Percentiles rank a stretch among this genome's conserved stretches.
These are phyloP conservation scores for Luperina nickerlii DNA, from an alignment of 2,888 invertebrate species.

Conservation along the genomic window DNA sequence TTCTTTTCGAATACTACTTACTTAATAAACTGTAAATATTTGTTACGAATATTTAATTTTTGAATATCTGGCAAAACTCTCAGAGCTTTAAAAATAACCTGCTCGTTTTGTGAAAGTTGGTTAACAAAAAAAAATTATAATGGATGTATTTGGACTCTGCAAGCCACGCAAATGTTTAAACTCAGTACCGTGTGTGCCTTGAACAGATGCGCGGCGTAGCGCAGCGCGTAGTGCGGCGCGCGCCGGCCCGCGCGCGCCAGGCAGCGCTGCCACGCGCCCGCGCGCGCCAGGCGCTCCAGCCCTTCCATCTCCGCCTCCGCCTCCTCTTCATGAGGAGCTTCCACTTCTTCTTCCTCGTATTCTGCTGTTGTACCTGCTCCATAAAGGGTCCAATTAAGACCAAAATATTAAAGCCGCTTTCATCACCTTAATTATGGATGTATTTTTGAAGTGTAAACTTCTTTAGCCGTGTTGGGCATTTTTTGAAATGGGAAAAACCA, in stretches of 20 bases:
- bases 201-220: constrained; percentile 84
- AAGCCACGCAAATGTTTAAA: neutral
- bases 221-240: constrained; percentile 85
- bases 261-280: constrained; percentile 86
- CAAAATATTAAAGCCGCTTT: neutral
- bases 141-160: neutral
- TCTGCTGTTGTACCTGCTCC: constrained; percentile 70
- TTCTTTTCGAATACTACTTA: too few relatives aligned
- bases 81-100: too few relatives aligned
- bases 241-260: constrained; percentile 82
- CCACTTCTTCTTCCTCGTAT: constrained; percentile 73
- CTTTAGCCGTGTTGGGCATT: too few relatives aligned
- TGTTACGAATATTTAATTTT: neutral
- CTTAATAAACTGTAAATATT: neutral
- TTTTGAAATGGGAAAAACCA: too few relatives aligned
- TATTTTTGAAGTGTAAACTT: too few relatives aligned
- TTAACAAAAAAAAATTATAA: neutral
- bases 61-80: neutral
- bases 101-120: neutral
- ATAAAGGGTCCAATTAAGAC: neutral
- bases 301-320: constrained; percentile 72
- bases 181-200: constrained; percentile 80
- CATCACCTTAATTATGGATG: too few relatives aligned
- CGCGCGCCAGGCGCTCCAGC: constrained; percentile 84
- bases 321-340: constrained; percentile 53